Conservation (phyloP, 2,797 vertebrate species). For the Sebastes hubbsi region DNA sequence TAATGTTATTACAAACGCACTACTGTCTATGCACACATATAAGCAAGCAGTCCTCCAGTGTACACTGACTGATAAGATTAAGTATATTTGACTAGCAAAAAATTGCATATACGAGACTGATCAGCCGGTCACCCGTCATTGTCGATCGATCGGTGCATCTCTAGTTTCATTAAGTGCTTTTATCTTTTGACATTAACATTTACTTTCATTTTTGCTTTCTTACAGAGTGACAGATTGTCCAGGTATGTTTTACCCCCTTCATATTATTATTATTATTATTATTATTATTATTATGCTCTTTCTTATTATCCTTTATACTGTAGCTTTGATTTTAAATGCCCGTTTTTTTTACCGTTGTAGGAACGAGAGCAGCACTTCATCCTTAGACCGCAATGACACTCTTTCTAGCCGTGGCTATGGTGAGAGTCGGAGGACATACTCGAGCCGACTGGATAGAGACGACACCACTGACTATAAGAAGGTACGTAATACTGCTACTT, state of each 20-base stretch:
- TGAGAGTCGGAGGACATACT: conserved; percentile 89
- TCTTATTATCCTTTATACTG: neutral
- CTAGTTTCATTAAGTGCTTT: neutral
- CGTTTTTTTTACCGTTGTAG: conserved; percentile 50
- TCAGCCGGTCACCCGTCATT: no score
- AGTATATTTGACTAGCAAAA: neutral
- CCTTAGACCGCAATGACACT: conserved; percentile 87
- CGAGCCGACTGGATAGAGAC: conserved; percentile 90
- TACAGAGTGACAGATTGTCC: conserved; percentile 91
- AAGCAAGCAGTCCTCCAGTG: no score
- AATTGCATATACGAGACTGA: neutral
- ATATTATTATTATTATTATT: no score
- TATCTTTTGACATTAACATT: neutral
- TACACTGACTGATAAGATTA: no score
- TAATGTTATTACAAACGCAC: no score
- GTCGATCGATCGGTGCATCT: neutral
- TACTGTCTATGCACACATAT: no score
- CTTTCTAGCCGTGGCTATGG: conserved; percentile 84
- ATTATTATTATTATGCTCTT: no score
- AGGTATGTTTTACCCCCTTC: conserved; percentile 82
- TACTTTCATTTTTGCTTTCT: conserved; percentile 24
- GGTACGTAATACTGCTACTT: conserved; percentile 72
- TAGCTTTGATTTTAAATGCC: neutral
- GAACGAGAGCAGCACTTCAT: conserved; percentile 82
- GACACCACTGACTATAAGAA: conserved; percentile 96